Evolutionary conservation across 2,888 invertebrate genomes (phyloP).

Genomic region (Zelleria hepariella): DNA sequence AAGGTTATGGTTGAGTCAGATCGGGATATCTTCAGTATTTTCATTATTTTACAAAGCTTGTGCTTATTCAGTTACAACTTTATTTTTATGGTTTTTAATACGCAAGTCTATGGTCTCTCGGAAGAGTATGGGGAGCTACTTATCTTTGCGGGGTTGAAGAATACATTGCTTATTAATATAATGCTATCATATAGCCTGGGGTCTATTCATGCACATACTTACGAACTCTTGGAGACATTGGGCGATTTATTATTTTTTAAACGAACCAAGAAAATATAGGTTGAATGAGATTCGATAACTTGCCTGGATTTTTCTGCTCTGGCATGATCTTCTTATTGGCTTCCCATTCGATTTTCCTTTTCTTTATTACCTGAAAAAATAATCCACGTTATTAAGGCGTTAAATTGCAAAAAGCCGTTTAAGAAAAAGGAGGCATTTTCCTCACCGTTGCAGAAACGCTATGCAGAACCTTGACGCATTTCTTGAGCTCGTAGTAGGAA

Average conservation of each 20-base stretch:
- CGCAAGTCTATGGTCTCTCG: too few species aligned
- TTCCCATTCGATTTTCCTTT: slow-evolving; percentile 24
- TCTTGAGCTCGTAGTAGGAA: slow-evolving; percentile 25
- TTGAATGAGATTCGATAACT: not conserved
- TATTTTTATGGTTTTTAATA: too few species aligned
- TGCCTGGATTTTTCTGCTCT: not conserved
- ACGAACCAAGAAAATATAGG: too few species aligned
- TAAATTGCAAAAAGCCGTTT: not conserved
- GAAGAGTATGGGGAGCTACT: too few species aligned
- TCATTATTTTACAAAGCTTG: not conserved
- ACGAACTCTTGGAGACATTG: too few species aligned
- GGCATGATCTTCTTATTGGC: slow-evolving; percentile 13
- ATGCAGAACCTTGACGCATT: slow-evolving; percentile 30
- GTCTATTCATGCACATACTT: too few species aligned
- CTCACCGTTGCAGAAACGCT: slow-evolving; percentile 39
- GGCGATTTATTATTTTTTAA: too few species aligned
- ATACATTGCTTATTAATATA: too few species aligned
- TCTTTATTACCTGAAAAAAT: slow-evolving; percentile 28
- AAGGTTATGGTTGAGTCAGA: not conserved
- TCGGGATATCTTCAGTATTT: not conserved
- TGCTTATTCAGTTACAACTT: too few species aligned
- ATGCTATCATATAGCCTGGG: too few species aligned
- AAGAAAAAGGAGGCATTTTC: too few species aligned
- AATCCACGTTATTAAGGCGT: not conserved
- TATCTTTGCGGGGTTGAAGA: too few species aligned